Evolutionary conservation across 1,140 invertebrate genomes (phyloP).

Genomic region (Brachionus angularis): DNA sequence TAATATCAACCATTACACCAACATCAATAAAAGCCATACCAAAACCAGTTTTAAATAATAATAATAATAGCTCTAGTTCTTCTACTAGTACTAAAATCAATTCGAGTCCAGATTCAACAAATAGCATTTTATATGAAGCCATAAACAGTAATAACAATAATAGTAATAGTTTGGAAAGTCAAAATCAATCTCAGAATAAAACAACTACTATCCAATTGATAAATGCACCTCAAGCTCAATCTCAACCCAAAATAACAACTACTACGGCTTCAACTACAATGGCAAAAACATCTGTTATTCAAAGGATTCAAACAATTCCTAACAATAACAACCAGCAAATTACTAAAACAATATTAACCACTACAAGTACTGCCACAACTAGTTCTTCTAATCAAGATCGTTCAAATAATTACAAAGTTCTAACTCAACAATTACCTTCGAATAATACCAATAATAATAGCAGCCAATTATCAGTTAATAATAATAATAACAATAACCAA

Average conservation of each 20-base stretch:
- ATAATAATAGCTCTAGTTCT: background rate
- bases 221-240: background rate
- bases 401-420: background rate
- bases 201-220: slow-evolving; percentile 22
- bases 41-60: background rate
- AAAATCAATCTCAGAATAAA: background rate
- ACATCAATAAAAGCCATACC: slow-evolving; percentile 3
- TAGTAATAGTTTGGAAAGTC: background rate
- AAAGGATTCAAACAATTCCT: slow-evolving; percentile 17
- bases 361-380: background rate
- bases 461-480: background rate
- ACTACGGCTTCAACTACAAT: no score
- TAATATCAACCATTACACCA: background rate
- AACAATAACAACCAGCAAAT: background rate
- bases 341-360: background rate
- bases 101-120: background rate
- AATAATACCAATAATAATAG: background rate
- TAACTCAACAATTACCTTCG: slow-evolving; percentile 5
- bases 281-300: slow-evolving; percentile 34
- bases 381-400: background rate
- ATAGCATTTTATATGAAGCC: background rate
- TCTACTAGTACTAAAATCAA: slow-evolving; percentile 19
- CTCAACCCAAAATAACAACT: background rate
- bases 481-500: background rate
- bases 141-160: background rate